Evolutionary conservation across 1,140 invertebrate species (phyloP).

Genomic region (Microplitis demolitor): DNA sequence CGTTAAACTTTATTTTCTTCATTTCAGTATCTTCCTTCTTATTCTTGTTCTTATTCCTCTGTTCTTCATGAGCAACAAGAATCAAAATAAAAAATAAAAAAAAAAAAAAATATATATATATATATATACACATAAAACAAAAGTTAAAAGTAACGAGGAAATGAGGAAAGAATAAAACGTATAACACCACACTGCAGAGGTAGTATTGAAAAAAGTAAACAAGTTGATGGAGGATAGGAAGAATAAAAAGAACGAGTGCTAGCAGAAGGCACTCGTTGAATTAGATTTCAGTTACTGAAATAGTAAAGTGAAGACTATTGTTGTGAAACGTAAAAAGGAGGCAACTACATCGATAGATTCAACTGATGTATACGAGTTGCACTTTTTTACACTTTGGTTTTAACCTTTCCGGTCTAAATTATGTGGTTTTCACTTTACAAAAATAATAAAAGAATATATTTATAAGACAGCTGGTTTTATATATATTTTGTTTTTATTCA

Average conservation of each 20-base stretch:
- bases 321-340: conserved; percentile 32
- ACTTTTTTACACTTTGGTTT: conserved; percentile 22
- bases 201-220: background rate
- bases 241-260: background rate
- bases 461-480: background rate
- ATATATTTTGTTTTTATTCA: too few relatives aligned
- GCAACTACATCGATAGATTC: conserved; percentile 13
- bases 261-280: conserved; percentile 35
- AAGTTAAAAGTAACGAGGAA: background rate
- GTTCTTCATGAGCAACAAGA: background rate
- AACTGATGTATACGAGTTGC: conserved; percentile 39
- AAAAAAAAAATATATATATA: too few relatives aligned
- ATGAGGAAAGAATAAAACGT: background rate
- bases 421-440: too few relatives aligned
- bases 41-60: background rate
- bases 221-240: background rate
- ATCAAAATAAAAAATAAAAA: too few relatives aligned
- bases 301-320: conserved; percentile 31
- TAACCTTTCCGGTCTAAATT: conserved; percentile 19
- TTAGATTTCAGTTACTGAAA: conserved; percentile 38
- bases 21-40: background rate
- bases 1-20: background rate
- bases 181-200: background rate
- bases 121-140: too few relatives aligned
- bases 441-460: too few relatives aligned